Conservation (phyloP, 2,797 vertebrate species). For the Myotis daubentonii region DNA sequence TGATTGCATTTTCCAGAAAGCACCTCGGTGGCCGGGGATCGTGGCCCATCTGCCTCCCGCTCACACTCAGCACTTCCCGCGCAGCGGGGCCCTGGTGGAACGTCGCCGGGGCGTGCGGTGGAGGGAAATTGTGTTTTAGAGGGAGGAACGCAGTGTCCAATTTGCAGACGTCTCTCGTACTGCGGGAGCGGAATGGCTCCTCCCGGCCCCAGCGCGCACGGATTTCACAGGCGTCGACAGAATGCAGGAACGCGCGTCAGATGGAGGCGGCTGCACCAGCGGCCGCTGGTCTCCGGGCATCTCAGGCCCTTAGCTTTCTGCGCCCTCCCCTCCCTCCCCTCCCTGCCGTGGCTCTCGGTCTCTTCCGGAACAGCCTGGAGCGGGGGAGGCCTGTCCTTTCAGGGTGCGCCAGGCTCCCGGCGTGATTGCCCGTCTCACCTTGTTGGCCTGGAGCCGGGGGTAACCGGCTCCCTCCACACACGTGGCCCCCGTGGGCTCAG, state of each 20-base stretch:
- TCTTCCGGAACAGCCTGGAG: neutral
- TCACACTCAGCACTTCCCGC: no score
- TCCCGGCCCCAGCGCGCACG: neutral
- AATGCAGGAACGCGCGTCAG: neutral
- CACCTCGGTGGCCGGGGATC: conserved; percentile 28
- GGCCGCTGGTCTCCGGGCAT: neutral
- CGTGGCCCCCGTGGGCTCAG: neutral
- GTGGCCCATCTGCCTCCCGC: conserved; percentile 53
- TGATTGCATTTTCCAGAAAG: conserved; percentile 63
- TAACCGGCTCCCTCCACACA: no score
- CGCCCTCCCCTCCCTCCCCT: rapidly evolving
- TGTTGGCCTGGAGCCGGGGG: neutral
- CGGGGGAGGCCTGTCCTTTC: neutral
- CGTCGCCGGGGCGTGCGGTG: neutral
- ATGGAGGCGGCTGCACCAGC: neutral
- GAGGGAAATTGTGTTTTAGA: conserved; percentile 73
- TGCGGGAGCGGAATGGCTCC: conserved; percentile 5
- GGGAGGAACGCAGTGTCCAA: conserved; percentile 55
- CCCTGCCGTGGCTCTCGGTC: rapidly evolving
- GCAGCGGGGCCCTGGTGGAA: no score
- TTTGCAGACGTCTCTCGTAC: conserved; percentile 69
- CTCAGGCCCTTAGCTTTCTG: rapidly evolving
- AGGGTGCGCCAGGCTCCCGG: rapidly evolving
- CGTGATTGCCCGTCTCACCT: neutral
- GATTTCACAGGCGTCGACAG: conserved; percentile 47